Base-by-base conservation (phyloP, 1,140 invertebrate genomes). In the Macrobrachium rosenbergii region DNA sequence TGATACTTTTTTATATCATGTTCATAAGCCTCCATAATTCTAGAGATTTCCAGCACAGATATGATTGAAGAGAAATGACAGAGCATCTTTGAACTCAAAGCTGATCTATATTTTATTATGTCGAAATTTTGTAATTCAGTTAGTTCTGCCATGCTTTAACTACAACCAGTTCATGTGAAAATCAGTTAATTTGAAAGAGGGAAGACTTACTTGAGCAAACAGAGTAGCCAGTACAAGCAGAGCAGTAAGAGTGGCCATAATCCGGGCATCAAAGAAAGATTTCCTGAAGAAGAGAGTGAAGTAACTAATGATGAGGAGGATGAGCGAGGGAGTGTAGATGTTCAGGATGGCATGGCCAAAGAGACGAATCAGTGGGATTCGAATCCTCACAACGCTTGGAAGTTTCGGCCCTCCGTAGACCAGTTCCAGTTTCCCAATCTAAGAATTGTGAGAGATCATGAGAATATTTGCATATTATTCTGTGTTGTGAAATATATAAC, bases 301-400 rank as follows among this genome's bases (percentile, higher is more conserved):
- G 58, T 83, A 83, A 58, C 82, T 43, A 60, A 83, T 83, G 58
- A 83, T 45, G n/a, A 83, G 82, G 21, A 83, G 82, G 60, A 83
- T 83, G 17, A 77, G 59, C 16, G 82, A 83, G 11, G 82, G 82
- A 19, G 37, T 83, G 82, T 83, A 83, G 73, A 83, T 83, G 59
- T 75, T 83, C 6, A 83, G 82, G 52, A 83, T 77, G 23, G 82
- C 82, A 37, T 83, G 63, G 58, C 82, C 82, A 10, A 45, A 37
- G 52, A 45, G 82, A 6, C 82, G 52, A 17, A 63, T 19, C 23
- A 83, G 72, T 7, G 82, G 72, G 59, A 83, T 83, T 2, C 73
- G 72, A 43, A 83, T 72, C 59, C 43, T 63, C 19, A 63, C 21
- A 28, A 76, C 82, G 12, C 82, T 83, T 19, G 69, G 69, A 43